These are phyloP conservation scores for Psilopsiagon aymara DNA, from an alignment of 2,113 vertebrate genomes.

Conservation along the genomic window DNA sequence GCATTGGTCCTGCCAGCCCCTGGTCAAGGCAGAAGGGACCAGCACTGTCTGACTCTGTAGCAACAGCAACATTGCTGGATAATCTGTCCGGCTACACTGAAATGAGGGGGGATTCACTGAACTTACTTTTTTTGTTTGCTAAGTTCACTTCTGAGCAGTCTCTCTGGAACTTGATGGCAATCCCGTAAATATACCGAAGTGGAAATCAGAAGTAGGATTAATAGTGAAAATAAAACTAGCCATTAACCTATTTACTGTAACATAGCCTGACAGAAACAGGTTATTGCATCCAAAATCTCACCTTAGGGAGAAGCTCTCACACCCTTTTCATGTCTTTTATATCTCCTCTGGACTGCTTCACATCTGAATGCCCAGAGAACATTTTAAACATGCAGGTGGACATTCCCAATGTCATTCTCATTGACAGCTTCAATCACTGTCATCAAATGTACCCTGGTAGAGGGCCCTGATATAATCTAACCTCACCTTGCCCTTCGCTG, in stretches of 20 bases:
- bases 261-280: slow-evolving; percentile 1
- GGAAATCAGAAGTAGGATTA: not conserved
- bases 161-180: not conserved
- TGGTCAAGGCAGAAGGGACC: not conserved
- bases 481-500: not conserved
- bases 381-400: not conserved
- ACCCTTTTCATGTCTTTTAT: not conserved
- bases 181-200: not conserved
- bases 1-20: not conserved
- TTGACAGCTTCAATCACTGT: not conserved
- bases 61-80: not conserved
- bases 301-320: not conserved
- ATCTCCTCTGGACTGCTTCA: not conserved
- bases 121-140: not conserved
- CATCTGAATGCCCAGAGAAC: not conserved
- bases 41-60: not conserved
- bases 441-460: slow-evolving; percentile 3
- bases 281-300: not conserved
- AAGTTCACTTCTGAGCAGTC: not conserved
- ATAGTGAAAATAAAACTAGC: not conserved
- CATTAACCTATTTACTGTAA: slow-evolving; percentile 6
- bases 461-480: not conserved
- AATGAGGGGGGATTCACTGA: not conserved
- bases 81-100: not conserved
- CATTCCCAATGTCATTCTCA: not conserved